These are phyloP conservation scores for Mormoops blainvillei DNA, from an alignment of 2,113 vertebrate species.

Conservation along the genomic window DNA sequence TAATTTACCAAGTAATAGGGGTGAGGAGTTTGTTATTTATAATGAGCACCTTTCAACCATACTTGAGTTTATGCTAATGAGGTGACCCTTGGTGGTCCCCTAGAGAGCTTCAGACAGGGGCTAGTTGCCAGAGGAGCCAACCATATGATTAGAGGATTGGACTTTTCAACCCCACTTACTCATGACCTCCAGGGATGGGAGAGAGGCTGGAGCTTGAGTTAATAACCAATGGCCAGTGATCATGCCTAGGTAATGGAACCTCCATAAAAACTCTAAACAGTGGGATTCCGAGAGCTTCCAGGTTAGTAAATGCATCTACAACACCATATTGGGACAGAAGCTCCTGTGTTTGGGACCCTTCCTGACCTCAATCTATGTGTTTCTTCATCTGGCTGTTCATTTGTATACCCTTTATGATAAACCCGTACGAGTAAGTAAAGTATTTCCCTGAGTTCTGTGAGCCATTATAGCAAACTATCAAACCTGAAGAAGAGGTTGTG, in stretches of 20 bases:
- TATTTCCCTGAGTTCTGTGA: background rate
- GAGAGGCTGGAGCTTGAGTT: background rate
- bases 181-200: background rate
- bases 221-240: background rate
- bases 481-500: background rate
- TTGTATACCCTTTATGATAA: background rate
- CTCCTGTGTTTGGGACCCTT: background rate
- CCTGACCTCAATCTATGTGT: background rate
- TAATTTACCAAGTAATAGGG: background rate
- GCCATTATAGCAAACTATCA: too few relatives aligned
- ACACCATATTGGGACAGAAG: background rate
- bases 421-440: background rate
- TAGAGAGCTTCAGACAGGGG: background rate
- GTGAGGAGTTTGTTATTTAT: background rate
- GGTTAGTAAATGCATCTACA: background rate
- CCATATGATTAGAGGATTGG: background rate
- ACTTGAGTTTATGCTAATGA: background rate
- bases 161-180: background rate
- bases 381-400: background rate
- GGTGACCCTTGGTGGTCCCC: background rate
- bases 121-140: background rate
- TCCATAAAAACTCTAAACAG: background rate
- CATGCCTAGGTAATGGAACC: background rate
- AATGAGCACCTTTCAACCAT: background rate
- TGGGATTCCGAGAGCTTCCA: background rate